Base-by-base conservation (phyloP, 2,797 vertebrate species). In the Anguilla megastoma region DNA sequence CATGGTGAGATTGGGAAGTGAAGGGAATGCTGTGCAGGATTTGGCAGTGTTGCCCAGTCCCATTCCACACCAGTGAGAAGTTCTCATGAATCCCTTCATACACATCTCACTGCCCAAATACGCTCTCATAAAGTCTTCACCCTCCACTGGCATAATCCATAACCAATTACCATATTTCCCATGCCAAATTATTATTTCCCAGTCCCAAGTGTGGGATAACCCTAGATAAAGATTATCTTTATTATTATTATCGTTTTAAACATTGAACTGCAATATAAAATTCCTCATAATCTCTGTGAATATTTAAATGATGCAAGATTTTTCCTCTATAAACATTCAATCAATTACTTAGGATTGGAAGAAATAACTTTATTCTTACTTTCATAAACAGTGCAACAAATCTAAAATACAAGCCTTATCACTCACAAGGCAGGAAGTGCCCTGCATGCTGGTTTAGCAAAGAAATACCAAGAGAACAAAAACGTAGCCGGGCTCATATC, bases 31-130 rank as follows among this genome's bases (percentile, higher is more conserved):
- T 52, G n/a, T 41, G 3, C 50, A 3, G 50, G 50, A 56, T 33
- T 54, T 58, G n/a, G 52, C 50, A 33, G 27, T n/a, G 83, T 50
- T 84, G 18, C 12, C 27, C 30, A 8, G 4, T 14, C n/a, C 24
- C 48, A 84, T 84, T 86, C 24, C 85, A 45, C 30, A n/a, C 16
- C 21, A 18, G 3, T 4, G 16, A 66, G 21, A 48, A 69, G 85
- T 50, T 48, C 85, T 86, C 58, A 71, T n/a, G 45, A 50, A 48
- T 69, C 60, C 9, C 41, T 30, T 86, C 45, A 71, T 86, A 33
- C 85, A 86, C 63, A 86, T 36, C 63, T 41, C 63, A 50, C 60
- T 86, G 21, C 58, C 41, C 60, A 86, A 86, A 86, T 50, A 16
- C 84, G 41, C 60, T 24, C 48, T 84, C 50, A 18, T 10, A 66